Percentiles rank a stretch among this genome's conserved stretches.
phyloP scores from a whole-genome alignment of 2,797 vertebrate species.

The Bradypus variegatus region DNA sequence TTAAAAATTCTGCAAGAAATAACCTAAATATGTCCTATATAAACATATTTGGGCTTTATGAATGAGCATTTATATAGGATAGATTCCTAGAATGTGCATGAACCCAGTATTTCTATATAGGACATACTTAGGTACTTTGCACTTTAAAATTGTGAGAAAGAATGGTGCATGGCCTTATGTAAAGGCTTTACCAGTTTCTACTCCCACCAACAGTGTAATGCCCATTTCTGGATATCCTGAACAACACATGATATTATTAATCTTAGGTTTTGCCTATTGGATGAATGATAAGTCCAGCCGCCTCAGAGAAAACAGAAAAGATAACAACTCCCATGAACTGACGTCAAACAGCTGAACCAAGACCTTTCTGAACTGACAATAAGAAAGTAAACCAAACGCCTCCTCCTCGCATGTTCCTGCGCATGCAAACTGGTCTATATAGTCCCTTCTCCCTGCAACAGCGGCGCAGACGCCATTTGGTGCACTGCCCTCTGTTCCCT shows the following conservation, averaged over 20 bases:
- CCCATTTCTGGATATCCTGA: accelerated
- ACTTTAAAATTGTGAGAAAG: background rate
- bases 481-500: too few species aligned
- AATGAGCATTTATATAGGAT: background rate
- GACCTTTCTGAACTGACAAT: too few species aligned
- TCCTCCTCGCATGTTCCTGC: too few species aligned
- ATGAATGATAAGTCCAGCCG: too few species aligned
- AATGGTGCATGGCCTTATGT: background rate
- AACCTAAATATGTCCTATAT: background rate
- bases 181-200: too few species aligned
- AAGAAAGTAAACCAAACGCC: too few species aligned
- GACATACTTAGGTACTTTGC: background rate
- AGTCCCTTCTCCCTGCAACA: too few species aligned
- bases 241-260: background rate
- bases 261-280: background rate
- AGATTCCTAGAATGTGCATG: background rate
- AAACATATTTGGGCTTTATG: background rate
- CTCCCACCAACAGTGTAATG: accelerated
- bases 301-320: too few species aligned
- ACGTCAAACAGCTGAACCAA: too few species aligned
- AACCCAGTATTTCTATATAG: background rate
- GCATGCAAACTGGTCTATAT: too few species aligned
- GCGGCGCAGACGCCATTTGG: too few species aligned
- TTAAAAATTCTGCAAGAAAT: background rate
- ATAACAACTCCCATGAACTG: too few species aligned